Conservation (phyloP, 2,797 vertebrate species). For the Pipistrellus nathusii region DNA sequence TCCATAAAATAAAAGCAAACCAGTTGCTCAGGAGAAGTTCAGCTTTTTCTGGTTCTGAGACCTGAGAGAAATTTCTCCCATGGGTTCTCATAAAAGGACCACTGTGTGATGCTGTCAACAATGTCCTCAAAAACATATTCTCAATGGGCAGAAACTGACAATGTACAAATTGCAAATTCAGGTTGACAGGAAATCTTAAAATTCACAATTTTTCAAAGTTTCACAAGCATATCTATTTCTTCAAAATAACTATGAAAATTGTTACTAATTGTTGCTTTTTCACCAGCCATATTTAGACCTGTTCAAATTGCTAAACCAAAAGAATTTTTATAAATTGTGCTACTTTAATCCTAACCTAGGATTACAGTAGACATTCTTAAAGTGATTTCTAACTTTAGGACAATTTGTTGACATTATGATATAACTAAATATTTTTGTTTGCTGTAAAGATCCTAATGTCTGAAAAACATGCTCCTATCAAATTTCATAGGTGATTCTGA, state of each 20-base stretch:
- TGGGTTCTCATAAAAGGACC: slow-evolving; percentile 53
- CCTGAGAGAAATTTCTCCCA: slow-evolving; percentile 65
- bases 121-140: slow-evolving; percentile 55
- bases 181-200: slow-evolving; percentile 61
- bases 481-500: slow-evolving; percentile 50
- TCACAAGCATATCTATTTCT: slow-evolving; percentile 60
- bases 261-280: slow-evolving; percentile 27
- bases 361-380: slow-evolving; percentile 45
- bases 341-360: slow-evolving; percentile 60
- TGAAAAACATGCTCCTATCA: slow-evolving; percentile 43
- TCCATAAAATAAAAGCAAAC: slow-evolving; percentile 71
- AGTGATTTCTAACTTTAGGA: slow-evolving; percentile 33
- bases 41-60: slow-evolving; percentile 67
- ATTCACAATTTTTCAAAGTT: slow-evolving; percentile 49
- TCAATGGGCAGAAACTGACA: slow-evolving; percentile 65
- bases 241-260: slow-evolving; percentile 61
- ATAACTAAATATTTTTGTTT: slow-evolving; percentile 11
- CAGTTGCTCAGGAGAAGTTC: slow-evolving; percentile 49
- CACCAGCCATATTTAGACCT: background rate
- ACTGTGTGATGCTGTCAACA: slow-evolving; percentile 46
- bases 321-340: slow-evolving; percentile 1
- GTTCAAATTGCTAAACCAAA: slow-evolving; percentile 26
- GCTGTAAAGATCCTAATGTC: slow-evolving; percentile 23
- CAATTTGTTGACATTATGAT: background rate
- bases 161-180: slow-evolving; percentile 68